These are phyloP conservation scores for Nesidiocoris tenuis DNA, from an alignment of 2,888 invertebrate genomes.

Conservation along the genomic window DNA sequence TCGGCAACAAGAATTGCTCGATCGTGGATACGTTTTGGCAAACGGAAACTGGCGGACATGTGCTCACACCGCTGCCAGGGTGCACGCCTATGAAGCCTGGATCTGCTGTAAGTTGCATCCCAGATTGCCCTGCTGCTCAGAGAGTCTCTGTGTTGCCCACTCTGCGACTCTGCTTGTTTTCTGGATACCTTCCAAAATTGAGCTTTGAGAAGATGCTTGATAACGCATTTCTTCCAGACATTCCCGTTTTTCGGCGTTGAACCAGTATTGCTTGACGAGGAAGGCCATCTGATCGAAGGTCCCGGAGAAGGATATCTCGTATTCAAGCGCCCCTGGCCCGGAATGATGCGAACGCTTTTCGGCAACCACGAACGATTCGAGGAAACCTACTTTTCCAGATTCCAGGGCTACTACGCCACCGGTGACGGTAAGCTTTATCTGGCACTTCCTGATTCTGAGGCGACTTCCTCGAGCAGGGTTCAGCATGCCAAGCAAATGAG, in stretches of 20 bases:
- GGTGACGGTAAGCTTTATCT: slow-evolving; percentile 78
- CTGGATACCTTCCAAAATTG: no score
- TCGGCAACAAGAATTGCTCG: slow-evolving; percentile 81
- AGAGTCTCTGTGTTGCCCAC: no score
- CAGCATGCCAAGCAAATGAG: no score
- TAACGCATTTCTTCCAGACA: slow-evolving; percentile 69
- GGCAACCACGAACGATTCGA: slow-evolving; percentile 88
- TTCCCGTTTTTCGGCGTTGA: slow-evolving; percentile 97
- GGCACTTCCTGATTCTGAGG: slow-evolving; percentile 85
- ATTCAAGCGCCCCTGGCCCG: slow-evolving; percentile 95
- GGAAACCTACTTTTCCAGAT: slow-evolving; percentile 90
- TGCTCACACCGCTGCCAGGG: slow-evolving; percentile 92
- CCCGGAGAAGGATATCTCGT: slow-evolving; percentile 93
- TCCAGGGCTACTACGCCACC: slow-evolving; percentile 95
- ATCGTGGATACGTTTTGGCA: slow-evolving; percentile 99
- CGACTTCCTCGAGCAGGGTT: slow-evolving; percentile 87
- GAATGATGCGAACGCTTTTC: slow-evolving; percentile 93
- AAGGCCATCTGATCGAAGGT: slow-evolving; percentile 79
- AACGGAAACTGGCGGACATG: slow-evolving; percentile 98
- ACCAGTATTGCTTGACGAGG: slow-evolving; percentile 82
- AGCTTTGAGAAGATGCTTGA: no score
- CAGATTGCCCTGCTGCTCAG: neutral
- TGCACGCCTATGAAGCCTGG: slow-evolving; percentile 97
- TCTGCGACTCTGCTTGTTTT: no score
- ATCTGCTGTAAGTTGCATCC: slow-evolving; percentile 76